Evolutionary conservation across 1,140 invertebrate species (phyloP), one percentile per base, ranked within the genome.

Genomic region (Drosophila lini): DNA sequence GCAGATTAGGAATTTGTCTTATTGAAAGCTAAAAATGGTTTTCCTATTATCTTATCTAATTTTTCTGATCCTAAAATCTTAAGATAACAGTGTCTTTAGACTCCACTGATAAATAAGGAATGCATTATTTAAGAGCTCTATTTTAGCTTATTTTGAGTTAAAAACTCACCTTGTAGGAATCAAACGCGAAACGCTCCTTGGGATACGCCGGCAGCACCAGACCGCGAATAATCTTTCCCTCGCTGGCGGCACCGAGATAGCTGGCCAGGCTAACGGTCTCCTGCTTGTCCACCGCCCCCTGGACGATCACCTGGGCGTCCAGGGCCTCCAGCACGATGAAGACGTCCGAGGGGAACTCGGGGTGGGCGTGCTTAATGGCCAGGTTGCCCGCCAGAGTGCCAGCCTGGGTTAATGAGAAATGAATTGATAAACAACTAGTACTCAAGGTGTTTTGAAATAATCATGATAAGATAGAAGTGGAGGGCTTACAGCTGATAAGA

Each of bases 381-480:
- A 97, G 91, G 81, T 97, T 97, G 48, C 97, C 97, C 42, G 96
- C 96, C 74, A 97, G 91, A 11, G 95, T 95, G 69, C 95, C 96
- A 62, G 95, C 81, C 91, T 92, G 62, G 25, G 48, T 56, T 59
- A 83, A 74, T 67, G 48, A 53, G 44, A 74, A 58, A 62, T 6
- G 47, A 40, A 68, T 50, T 59, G 41, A 69, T 74, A 76, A 55
- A 53, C 25, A 44, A 52, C 2, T 2, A 13, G 13, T 31, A 22
- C 47, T 45, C 36, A 53, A 53, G 65, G 61, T 67, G 13, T 44
- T 53, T 53, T 55, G 11, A 10, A 22, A 28, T 10, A 34, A n/a
- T 16, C n/a, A 1, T 36, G 70, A 75, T 41, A n/a, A 64, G 79
- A 82, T 80, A 65, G 45, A 40, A 31, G 6, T 59, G 6, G 22